Base-by-base conservation (phyloP, 2,113 vertebrate genomes). In the Corythoichthys intestinalis region DNA sequence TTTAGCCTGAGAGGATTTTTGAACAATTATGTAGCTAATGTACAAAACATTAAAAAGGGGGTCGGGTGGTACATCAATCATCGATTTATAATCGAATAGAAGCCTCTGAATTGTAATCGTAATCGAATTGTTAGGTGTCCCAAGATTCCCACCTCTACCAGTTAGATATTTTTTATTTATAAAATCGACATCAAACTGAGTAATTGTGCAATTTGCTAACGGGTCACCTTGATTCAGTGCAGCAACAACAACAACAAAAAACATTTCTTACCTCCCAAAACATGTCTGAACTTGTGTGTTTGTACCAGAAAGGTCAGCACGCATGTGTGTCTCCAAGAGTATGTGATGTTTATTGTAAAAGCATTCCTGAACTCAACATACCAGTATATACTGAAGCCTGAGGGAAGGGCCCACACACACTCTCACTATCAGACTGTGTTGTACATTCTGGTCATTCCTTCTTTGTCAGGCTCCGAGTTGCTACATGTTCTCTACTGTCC, bases 401-500 rank as follows among this genome's bases (percentile, higher is more conserved):
- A 73, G 74, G 82, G 67, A 63, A 79, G 67, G 54, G 65, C 75
- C 70, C 78, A 71, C 81, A 77, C 78, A 77, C 57, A 68, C 69
- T 48, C 69, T 65, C 73, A 67, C 66, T 70, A 69, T 71, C 73
- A 66, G 38, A 62, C 70, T 63, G 39, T 59, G 66, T 66, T 60
- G 65, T 74, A 67, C 81, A 78, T 84, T 86, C 48, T 73, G 78
- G 76, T 84, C 75, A 78, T 88, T 88, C 82, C 72, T 82, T 80
- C 71, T 69, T 38, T 67, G 49, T 49, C 67, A 70, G 71, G 75
- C 54, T 72, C 53, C 77, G 50, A 61, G 71, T 87, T 84, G 64
- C 79, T 78, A 58, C 79, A 62, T 60, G 79, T 76, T 71, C 65
- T 44, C 56, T 14, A 39, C 56, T 60, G 53, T 75, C 66, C 69